Evolutionary conservation across 1,140 invertebrate genomes (phyloP), one percentile per base, ranked within the genome.

Genomic region (Apis florea): DNA sequence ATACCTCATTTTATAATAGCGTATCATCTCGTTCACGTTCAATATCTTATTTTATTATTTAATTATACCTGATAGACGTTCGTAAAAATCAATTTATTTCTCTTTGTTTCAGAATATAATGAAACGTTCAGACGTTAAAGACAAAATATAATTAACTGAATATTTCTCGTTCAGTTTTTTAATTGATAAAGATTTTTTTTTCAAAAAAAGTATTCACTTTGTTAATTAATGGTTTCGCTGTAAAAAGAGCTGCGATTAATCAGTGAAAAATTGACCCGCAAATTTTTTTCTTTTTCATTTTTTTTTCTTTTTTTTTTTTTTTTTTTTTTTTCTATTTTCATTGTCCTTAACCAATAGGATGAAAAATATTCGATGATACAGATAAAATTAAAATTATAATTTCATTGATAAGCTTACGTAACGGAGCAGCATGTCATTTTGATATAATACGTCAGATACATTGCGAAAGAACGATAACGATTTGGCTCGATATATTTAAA

Each of bases 391-490:
- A 49, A 67, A 67, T 67, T 67, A 67, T 10, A 49, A 49, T 67
- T 67, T 13, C 40, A 26, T 56, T 24, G 68, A 70, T 26, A 56
- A 70, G 26, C 49, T 70, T 70, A 56, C 56, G 51, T 56, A 70
- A 70, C n/a, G 9, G 10, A 67, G 21, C 10, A 47, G 66, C 6
- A 67, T 21, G 66, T 49, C 21, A 49, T 49, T 67, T 21, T 67
- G 21, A 47, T 15, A 40, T 40, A 49, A 9, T 19, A 56, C 26
- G 68, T 70, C 68, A 56, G 21, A 21, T 67, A 56, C 51, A 40
- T 70, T 70, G 68, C 51, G 68, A 53, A 70, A 70, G n/a, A 31
- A 70, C 24, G 68, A 70, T 70, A 70, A 70, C 24, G 53, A 70
- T 26, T 31, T 31, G 26, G 56, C 51, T 51, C 15, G 56, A 26